phyloP scores from a whole-genome alignment of 2,113 vertebrate genomes.

The Butastur rufipennis region DNA sequence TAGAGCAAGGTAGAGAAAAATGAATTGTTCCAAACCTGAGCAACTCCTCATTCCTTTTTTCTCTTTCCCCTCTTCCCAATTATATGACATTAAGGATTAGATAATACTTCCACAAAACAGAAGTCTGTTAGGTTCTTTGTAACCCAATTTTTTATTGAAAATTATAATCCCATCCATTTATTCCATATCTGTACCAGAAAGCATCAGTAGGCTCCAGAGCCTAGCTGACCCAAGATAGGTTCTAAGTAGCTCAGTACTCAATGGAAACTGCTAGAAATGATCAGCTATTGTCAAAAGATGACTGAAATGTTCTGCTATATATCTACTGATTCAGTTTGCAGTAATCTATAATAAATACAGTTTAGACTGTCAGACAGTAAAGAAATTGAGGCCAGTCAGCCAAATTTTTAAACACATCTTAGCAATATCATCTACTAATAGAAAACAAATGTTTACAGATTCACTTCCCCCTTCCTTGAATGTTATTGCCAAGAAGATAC shows the following conservation, averaged over 20 bases:
- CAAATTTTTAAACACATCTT: not conserved
- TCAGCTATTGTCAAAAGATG: not conserved
- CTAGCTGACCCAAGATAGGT: not conserved
- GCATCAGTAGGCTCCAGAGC: not conserved
- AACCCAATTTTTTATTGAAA: not conserved
- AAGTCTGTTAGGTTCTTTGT: not conserved
- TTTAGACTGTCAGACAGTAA: not conserved
- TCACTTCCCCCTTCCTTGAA: not conserved
- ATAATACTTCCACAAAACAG: not conserved
- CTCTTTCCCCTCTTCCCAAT: not conserved
- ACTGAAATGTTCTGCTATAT: not conserved
- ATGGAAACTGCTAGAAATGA: not conserved
- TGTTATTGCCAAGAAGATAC: not conserved
- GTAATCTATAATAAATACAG: not conserved
- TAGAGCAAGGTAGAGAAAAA: not conserved
- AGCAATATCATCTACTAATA: not conserved
- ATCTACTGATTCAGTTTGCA: not conserved
- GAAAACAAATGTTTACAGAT: not conserved
- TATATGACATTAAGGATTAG: not conserved
- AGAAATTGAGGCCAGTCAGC: not conserved
- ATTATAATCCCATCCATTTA: not conserved
- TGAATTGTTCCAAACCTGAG: not conserved
- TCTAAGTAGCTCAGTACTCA: not conserved
- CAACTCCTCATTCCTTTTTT: not conserved
- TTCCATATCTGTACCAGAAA: not conserved